Conservation (phyloP, 1,140 invertebrate species). For the Drosophila bocki region DNA sequence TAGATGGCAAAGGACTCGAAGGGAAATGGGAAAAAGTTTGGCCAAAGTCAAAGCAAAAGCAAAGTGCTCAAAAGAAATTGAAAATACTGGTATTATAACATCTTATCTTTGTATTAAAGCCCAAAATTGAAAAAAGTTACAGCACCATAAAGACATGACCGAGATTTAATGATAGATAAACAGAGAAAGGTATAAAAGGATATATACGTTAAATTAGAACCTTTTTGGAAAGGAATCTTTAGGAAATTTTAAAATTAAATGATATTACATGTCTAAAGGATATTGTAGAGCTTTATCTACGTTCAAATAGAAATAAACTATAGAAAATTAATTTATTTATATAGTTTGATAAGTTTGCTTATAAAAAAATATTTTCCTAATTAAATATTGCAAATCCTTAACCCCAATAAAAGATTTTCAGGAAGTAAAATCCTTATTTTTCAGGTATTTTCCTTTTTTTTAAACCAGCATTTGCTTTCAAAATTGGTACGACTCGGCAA, state of each 20-base stretch:
- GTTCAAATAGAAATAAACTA: background rate
- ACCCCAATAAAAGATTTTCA: too few species aligned
- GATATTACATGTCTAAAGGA: background rate
- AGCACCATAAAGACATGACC: background rate
- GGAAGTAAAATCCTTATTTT: too few species aligned
- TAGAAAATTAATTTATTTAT: background rate
- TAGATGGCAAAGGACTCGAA: constrained; percentile 30
- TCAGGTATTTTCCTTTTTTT: background rate
- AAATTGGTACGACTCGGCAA: constrained; percentile 17
- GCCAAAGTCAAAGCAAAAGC: constrained; percentile 11
- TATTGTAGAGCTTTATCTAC: background rate
- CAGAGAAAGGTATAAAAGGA: too few species aligned
- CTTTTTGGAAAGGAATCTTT: background rate
- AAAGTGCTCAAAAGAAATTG: constrained; percentile 36
- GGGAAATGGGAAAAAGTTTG: constrained; percentile 38
- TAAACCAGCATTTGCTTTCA: background rate
- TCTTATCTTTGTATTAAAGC: background rate
- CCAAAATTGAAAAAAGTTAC: constrained; percentile 14
- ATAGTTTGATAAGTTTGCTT: background rate
- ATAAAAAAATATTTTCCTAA: background rate
- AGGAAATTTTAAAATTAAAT: too few species aligned
- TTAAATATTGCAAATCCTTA: background rate
- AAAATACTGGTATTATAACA: constrained; percentile 17
- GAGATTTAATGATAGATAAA: constrained; percentile 21
- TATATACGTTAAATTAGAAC: too few species aligned